Conservation (phyloP, 64 coral and sea anemone genomes). For the Orbicella faveolata region DNA sequence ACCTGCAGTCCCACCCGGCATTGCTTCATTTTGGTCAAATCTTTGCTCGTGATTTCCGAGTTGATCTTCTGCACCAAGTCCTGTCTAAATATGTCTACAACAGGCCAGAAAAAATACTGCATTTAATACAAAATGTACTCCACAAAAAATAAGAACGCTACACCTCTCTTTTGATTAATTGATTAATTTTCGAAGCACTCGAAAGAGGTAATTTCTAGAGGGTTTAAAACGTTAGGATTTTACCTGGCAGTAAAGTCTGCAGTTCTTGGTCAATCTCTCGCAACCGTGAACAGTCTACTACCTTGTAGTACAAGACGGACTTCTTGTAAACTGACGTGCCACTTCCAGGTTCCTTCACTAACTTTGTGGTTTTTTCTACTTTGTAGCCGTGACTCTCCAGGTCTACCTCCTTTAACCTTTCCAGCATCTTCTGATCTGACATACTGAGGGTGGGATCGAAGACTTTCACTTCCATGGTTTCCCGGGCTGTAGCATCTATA, state of each 20-base stretch:
- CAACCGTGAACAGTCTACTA: background rate
- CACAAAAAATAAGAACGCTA: background rate
- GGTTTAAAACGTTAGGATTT: background rate
- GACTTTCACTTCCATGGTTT: background rate
- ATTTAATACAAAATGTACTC: background rate
- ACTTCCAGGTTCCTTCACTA: background rate
- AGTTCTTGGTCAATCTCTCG: background rate
- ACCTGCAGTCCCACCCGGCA: background rate
- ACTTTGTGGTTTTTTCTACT: conserved; percentile 7
- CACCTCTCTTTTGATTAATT: background rate
- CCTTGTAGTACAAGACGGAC: conserved; percentile 7
- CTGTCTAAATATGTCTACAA: background rate
- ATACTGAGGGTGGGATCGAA: conserved; percentile 16
- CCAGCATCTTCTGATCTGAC: conserved; percentile 1
- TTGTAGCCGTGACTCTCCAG: conserved; percentile 23
- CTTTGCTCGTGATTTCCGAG: background rate
- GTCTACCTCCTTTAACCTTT: conserved; percentile 13
- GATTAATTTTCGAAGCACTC: background rate
- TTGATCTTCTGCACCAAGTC: background rate
- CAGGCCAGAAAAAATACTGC: background rate
- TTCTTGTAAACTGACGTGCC: background rate
- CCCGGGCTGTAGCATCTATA: background rate
- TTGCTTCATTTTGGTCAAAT: background rate
- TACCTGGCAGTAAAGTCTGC: conserved; percentile 8
- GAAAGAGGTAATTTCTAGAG: too few relatives aligned